A percentile compares a stretch with the other conserved stretches of the same genome.
phyloP scores from a whole-genome alignment of 2,888 invertebrate species.

The Gibbula magus region DNA sequence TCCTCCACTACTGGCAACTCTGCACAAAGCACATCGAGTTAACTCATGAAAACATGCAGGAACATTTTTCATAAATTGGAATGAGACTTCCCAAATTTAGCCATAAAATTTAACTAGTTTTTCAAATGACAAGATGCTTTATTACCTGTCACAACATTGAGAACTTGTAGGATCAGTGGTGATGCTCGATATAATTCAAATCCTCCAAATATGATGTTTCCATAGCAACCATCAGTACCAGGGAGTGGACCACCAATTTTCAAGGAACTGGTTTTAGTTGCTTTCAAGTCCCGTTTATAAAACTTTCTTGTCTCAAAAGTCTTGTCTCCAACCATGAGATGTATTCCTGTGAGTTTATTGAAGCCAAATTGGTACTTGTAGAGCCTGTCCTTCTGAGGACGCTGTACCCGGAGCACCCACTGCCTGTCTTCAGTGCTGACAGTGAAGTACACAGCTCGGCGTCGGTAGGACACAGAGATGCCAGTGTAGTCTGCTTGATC shows the following conservation, averaged over 20 bases:
- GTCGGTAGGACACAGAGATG: conserved; percentile 39
- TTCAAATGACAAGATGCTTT: neutral
- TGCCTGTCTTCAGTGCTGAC: conserved; percentile 36
- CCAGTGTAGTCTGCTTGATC: conserved; percentile 33
- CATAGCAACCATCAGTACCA: conserved; percentile 20
- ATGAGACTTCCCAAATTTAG: neutral
- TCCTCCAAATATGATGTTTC: conserved; percentile 37
- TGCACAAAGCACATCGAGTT: conserved; percentile 11
- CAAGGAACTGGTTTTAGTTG: conserved; percentile 18
- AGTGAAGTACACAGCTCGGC: conserved; percentile 30
- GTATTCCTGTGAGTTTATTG: conserved; percentile 25
- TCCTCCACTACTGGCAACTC: conserved; percentile 39
- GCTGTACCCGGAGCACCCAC: conserved; percentile 36
- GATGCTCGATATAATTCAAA: conserved; percentile 42
- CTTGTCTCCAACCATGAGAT: conserved; percentile 19
- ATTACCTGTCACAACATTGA: conserved; percentile 41
- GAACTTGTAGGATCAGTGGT: conserved; percentile 33
- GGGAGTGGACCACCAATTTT: conserved; percentile 28
- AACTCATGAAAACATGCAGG: too few relatives aligned
- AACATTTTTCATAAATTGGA: too few relatives aligned
- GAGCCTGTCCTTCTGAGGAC: conserved; percentile 27
- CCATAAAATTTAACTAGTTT: neutral
- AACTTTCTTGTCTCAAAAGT: neutral
- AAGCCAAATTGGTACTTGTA: conserved; percentile 30
- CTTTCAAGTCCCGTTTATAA: conserved; percentile 14